A percentile compares a stretch with the other conserved stretches of the same genome.
These are phyloP conservation scores for Tiaroga cobitis DNA, from an alignment of 2,797 vertebrate species.

Conservation along the genomic window DNA sequence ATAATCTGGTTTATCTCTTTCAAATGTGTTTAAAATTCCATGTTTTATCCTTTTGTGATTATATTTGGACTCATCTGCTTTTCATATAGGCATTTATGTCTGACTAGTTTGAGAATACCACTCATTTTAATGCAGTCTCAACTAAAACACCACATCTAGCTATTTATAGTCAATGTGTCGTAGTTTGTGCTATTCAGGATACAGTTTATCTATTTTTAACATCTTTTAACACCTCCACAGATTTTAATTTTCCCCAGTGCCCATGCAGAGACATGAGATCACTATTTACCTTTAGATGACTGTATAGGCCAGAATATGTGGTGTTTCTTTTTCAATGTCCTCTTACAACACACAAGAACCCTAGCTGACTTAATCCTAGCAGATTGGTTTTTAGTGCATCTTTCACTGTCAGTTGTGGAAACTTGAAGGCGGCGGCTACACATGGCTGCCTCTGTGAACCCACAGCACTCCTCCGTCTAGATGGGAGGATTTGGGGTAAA, in stretches of 20 bases:
- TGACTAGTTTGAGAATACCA: constrained; percentile 46
- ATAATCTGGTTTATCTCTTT: constrained; percentile 18
- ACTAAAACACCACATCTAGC: constrained; percentile 31
- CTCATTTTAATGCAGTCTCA: constrained; percentile 30
- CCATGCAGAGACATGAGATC: constrained; percentile 20
- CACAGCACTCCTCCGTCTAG: constrained; percentile 67
- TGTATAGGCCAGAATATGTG: not conserved
- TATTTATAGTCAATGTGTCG: constrained; percentile 57
- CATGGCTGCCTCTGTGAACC: constrained; percentile 66
- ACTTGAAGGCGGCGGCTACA: constrained; percentile 67
- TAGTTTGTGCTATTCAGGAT: constrained; percentile 56
- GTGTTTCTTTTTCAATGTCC: not conserved
- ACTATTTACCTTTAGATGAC: constrained; percentile 32
- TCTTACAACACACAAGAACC: constrained; percentile 46
- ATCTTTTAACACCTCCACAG: constrained; percentile 23
- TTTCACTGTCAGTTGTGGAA: constrained; percentile 67
- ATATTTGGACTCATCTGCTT: constrained; percentile 7
- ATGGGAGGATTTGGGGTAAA: constrained; percentile 21
- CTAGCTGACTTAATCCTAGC: constrained; percentile 63
- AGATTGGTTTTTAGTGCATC: constrained; percentile 62
- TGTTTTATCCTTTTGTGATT: not conserved
- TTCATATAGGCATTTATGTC: constrained; percentile 9
- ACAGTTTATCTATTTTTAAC: constrained; percentile 41
- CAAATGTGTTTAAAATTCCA: constrained; percentile 18
- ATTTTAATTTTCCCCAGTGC: constrained; percentile 14